A percentile compares a stretch with the other conserved stretches of the same genome.
phyloP scores from a whole-genome alignment of 2,888 invertebrate species.

The Phaonia tiefii region DNA sequence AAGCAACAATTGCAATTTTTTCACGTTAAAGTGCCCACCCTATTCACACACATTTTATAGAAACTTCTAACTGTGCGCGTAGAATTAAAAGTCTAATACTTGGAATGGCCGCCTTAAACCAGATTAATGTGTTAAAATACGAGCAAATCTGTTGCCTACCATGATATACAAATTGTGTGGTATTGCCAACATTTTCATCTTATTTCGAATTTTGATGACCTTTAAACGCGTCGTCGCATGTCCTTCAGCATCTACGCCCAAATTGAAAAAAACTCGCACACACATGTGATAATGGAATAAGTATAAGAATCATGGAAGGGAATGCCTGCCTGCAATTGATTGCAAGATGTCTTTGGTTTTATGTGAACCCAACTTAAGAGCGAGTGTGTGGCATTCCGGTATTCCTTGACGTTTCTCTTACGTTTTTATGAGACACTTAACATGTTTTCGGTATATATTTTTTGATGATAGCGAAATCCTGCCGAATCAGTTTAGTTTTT shows the following conservation, averaged over 20 bases:
- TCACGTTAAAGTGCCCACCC: no score
- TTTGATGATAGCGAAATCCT: slow-evolving; percentile 15
- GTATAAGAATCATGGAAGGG: background rate
- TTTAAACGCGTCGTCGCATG: slow-evolving; percentile 16
- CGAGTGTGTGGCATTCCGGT: slow-evolving; percentile 14
- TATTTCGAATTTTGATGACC: slow-evolving; percentile 35
- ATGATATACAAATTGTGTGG: slow-evolving; percentile 17
- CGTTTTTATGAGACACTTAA: slow-evolving; percentile 65
- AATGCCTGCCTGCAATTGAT: slow-evolving; percentile 62
- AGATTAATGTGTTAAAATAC: slow-evolving; percentile 48
- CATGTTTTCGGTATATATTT: slow-evolving; percentile 23
- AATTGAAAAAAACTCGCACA: background rate
- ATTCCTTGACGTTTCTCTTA: slow-evolving; percentile 2
- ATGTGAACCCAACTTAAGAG: background rate
- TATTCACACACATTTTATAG: background rate
- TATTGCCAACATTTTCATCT: slow-evolving; percentile 36
- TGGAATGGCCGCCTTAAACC: slow-evolving; percentile 5
- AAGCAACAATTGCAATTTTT: no score
- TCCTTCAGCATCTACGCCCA: background rate
- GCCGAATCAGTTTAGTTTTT: slow-evolving; percentile 14
- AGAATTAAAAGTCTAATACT: slow-evolving; percentile 10
- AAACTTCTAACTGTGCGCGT: background rate
- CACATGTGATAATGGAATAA: background rate
- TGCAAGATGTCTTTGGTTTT: slow-evolving; percentile 51
- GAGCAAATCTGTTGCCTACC: no score